Conservation (phyloP, 2,797 vertebrate species). For the Rhinogobio ventralis region DNA sequence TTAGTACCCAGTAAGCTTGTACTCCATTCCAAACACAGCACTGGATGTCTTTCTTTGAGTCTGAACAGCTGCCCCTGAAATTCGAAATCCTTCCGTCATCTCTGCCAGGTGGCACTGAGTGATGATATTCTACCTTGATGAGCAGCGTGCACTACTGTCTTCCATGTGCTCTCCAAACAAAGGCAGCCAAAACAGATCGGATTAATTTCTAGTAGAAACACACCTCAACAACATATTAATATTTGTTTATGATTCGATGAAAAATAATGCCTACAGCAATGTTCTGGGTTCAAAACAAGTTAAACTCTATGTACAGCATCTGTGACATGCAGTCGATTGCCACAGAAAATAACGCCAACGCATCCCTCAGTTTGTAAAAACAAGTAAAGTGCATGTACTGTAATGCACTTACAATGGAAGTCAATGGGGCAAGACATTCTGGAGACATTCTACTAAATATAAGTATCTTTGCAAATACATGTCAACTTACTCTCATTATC, state of each 20-base stretch:
- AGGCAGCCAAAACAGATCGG: not conserved
- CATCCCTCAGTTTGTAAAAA: not conserved
- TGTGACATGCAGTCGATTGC: not conserved
- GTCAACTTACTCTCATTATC: not conserved
- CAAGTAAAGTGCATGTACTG: not conserved
- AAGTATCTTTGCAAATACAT: not conserved
- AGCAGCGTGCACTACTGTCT: conserved; percentile 5
- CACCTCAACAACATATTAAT: not conserved
- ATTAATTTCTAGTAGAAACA: conserved; percentile 14
- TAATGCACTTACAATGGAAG: not conserved
- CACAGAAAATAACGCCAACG: not conserved
- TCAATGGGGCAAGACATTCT: conserved; percentile 1
- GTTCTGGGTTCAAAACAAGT: not conserved
- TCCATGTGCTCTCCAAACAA: conserved; percentile 31
- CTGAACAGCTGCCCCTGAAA: conserved; percentile 17
- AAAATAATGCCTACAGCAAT: not conserved
- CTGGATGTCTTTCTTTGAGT: conserved; percentile 10
- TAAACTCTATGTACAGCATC: not conserved
- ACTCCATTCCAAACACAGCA: not conserved
- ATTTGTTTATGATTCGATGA: not conserved
- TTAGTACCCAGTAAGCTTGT: not conserved
- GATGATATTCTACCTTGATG: conserved; percentile 38
- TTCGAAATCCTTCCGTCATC: not conserved
- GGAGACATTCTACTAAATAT: not conserved
- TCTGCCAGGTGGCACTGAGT: not conserved